phyloP scores from a whole-genome alignment of 2,113 vertebrate species.

The Micromys minutus region DNA sequence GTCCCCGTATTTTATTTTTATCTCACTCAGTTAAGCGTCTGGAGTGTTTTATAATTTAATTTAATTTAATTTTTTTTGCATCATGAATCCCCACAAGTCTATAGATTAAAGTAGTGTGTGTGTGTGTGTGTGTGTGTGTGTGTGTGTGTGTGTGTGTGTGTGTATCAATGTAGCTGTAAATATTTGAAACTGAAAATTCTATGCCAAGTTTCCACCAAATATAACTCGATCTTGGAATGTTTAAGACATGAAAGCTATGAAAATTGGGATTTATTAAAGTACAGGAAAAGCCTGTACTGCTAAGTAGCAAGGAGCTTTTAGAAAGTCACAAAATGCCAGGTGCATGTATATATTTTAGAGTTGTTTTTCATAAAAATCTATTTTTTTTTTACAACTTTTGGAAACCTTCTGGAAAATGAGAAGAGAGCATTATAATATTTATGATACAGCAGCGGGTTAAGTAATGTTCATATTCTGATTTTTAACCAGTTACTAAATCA shows the following conservation, averaged over 20 bases:
- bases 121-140: neutral
- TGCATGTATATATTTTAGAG: neutral
- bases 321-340: constrained; percentile 13
- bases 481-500: neutral
- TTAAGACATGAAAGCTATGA: constrained; percentile 63
- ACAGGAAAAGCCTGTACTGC: constrained; percentile 42
- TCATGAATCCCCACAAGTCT: constrained; percentile 67
- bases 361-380: neutral
- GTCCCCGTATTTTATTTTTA: constrained; percentile 66
- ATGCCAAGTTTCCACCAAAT: constrained; percentile 60
- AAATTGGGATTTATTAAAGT: constrained; percentile 73
- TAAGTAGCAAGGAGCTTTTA: constrained; percentile 62
- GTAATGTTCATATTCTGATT: neutral
- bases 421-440: neutral
- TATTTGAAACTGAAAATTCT: constrained; percentile 64
- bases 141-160: neutral
- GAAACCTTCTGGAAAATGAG: constrained; percentile 44
- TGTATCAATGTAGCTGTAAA: neutral
- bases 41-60: constrained; percentile 62
- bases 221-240: constrained; percentile 68
- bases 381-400: constrained; percentile 25
- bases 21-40: constrained; percentile 53
- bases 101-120: constrained; percentile 53
- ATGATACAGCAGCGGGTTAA: neutral
- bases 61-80: constrained; percentile 71